These are phyloP conservation scores for Ascaphus truei DNA, from an alignment of 2,113 vertebrate genomes.

Conservation along the genomic window DNA sequence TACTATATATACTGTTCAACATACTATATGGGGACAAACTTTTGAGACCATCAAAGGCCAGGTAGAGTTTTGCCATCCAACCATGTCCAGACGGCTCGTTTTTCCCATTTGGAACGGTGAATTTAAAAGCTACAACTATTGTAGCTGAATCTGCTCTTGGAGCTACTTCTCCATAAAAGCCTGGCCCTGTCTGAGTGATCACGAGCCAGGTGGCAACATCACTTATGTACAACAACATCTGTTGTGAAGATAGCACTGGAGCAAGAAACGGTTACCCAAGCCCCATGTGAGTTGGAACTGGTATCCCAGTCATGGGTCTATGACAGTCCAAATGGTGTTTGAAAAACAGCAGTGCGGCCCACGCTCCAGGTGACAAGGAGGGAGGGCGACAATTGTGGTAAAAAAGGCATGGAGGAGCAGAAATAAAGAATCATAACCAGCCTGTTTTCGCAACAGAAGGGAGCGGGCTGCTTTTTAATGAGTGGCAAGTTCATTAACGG, in stretches of 20 bases:
- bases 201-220: conserved; percentile 24
- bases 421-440: neutral
- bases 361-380: neutral
- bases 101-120: neutral
- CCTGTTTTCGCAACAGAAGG: conserved; percentile 27
- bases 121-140: neutral
- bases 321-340: neutral
- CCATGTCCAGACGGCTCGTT: neutral
- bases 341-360: neutral
- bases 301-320: neutral
- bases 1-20: no score
- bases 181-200: conserved; percentile 1
- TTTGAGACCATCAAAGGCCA: neutral
- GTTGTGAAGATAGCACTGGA: conserved; percentile 6
- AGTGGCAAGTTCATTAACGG: conserved; percentile 35
- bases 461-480: conserved; percentile 32
- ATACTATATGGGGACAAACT: no score
- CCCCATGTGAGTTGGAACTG: neutral
- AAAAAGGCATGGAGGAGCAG: neutral
- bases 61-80: neutral
- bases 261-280: neutral
- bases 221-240: conserved; percentile 22
- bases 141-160: neutral
- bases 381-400: neutral
- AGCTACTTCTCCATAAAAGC: neutral